Conservation (phyloP, 2,888 invertebrate species). For the Tipula lateralis region DNA sequence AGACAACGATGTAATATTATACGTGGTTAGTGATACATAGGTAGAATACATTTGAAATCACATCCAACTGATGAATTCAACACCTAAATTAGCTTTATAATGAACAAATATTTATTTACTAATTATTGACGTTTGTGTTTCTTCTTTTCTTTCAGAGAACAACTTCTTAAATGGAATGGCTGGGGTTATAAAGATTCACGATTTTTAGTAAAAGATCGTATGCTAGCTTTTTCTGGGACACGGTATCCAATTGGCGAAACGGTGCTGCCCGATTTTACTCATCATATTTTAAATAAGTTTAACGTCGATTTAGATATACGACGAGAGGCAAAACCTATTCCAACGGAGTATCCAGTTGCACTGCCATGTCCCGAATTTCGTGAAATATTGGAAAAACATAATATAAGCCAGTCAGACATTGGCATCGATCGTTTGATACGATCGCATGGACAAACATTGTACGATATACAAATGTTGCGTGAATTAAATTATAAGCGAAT, state of each 20-base stretch:
- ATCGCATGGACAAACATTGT: conserved; percentile 88
- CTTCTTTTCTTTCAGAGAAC: conserved; percentile 82
- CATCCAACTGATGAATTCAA: background rate
- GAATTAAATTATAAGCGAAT: conserved; percentile 72
- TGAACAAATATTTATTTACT: background rate
- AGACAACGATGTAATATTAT: background rate
- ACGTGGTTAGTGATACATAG: background rate
- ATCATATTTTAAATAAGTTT: conserved; percentile 73
- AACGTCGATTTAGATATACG: conserved; percentile 56
- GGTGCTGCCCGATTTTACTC: conserved; percentile 69
- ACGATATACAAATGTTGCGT: conserved; percentile 78
- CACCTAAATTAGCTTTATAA: background rate
- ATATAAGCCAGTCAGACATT: conserved; percentile 62
- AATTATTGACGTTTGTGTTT: too few relatives aligned
- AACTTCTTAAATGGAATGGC: conserved; percentile 95
- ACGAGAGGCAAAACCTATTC: conserved; percentile 53
- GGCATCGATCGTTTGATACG: conserved; percentile 81
- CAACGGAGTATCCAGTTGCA: conserved; percentile 62
- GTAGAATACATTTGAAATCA: background rate
- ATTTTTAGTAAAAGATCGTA: conserved; percentile 65
- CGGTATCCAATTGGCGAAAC: conserved; percentile 68
- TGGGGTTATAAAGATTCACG: conserved; percentile 99
- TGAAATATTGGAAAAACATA: conserved; percentile 53
- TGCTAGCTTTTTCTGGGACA: conserved; percentile 55
- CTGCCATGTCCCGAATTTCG: conserved; percentile 58